phyloP scores from a whole-genome alignment of 2,797 vertebrate species.

The Yasuhikotakia modesta region DNA sequence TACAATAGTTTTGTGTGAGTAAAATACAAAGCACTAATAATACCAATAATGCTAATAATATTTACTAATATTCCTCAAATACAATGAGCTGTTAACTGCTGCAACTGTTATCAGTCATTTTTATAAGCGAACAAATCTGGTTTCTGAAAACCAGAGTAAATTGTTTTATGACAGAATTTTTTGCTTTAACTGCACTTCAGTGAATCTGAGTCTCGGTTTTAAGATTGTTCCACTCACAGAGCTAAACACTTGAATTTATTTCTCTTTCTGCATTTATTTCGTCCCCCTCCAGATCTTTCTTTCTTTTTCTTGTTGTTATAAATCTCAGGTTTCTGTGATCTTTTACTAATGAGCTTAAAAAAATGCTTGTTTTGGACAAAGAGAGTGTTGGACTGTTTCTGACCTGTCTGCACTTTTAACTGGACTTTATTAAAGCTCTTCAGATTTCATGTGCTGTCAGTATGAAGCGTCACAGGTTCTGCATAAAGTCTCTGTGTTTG shows the following conservation, averaged over 20 bases:
- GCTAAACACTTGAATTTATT: neutral
- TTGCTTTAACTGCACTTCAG: too few species aligned
- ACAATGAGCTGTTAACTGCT: neutral
- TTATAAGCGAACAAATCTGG: too few species aligned
- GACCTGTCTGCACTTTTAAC: constrained; percentile 23
- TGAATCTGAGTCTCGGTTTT: too few species aligned
- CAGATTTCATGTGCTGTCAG: constrained; percentile 41
- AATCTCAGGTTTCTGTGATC: constrained; percentile 36
- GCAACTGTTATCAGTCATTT: neutral
- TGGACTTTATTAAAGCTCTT: constrained; percentile 32
- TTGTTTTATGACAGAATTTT: neutral
- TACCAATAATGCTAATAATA: too few species aligned
- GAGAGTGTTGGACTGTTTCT: constrained; percentile 6
- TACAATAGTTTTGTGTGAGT: neutral
- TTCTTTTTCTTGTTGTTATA: neutral
- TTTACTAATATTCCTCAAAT: neutral
- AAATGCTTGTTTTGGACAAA: constrained; percentile 21
- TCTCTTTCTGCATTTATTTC: neutral
- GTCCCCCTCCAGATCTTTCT: constrained; percentile 1
- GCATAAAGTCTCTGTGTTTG: constrained; percentile 29
- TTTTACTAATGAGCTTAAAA: constrained; percentile 31
- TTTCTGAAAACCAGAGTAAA: neutral
- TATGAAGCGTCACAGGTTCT: constrained; percentile 39
- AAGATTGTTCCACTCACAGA: neutral
- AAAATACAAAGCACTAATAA: neutral